These are phyloP conservation scores for Neotragus moschatus DNA, from an alignment of 2,113 vertebrate species.

Conservation along the genomic window DNA sequence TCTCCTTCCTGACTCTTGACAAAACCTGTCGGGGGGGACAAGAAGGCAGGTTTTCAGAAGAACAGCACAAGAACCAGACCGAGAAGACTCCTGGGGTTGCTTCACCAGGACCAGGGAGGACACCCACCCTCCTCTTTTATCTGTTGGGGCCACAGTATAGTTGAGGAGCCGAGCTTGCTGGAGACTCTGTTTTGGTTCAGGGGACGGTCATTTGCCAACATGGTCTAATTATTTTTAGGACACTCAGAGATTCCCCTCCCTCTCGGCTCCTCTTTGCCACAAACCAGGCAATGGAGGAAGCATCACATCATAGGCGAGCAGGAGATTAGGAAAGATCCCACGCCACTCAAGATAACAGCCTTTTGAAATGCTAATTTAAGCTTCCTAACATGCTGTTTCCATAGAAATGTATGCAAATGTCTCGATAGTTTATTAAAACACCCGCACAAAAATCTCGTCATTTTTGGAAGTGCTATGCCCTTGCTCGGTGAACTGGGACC, in stretches of 20 bases:
- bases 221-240: slow-evolving; percentile 44
- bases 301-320: slow-evolving; percentile 57
- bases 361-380: slow-evolving; percentile 85
- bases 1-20: slow-evolving; percentile 95
- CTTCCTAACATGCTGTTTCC: slow-evolving; percentile 82
- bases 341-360: slow-evolving; percentile 82
- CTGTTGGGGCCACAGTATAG: not conserved
- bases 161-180: not conserved
- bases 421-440: slow-evolving; percentile 65
- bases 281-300: slow-evolving; percentile 67
- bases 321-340: slow-evolving; percentile 78
- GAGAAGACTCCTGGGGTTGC: not conserved
- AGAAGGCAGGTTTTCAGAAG: not conserved
- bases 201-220: slow-evolving; percentile 37
- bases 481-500: slow-evolving; percentile 31
- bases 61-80: not conserved
- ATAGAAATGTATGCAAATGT: slow-evolving; percentile 87
- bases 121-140: rapidly evolving
- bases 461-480: slow-evolving; percentile 58
- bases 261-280: slow-evolving; percentile 39
- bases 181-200: slow-evolving; percentile 32
- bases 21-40: slow-evolving; percentile 81
- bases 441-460: slow-evolving; percentile 9
- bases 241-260: slow-evolving; percentile 42
- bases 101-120: not conserved